Conservation (phyloP, 2,797 vertebrate genomes). For the Melopsittacus undulatus region DNA sequence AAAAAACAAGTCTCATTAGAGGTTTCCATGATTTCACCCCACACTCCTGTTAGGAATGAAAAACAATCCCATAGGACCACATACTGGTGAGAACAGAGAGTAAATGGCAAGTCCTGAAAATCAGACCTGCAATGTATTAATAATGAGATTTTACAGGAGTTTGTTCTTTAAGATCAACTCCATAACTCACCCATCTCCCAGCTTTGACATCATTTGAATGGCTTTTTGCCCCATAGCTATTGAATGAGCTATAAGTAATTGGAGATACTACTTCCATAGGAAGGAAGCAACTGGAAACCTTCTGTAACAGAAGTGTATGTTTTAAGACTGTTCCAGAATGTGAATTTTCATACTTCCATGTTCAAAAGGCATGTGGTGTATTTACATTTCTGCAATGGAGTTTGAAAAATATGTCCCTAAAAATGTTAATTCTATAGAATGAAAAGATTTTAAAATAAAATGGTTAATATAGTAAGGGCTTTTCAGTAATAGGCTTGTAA, state of each 20-base stretch:
- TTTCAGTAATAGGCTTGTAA: background rate
- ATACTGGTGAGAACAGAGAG: background rate
- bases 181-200: background rate
- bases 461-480: background rate
- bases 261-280: background rate
- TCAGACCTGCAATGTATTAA: background rate
- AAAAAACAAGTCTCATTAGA: background rate
- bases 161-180: background rate
- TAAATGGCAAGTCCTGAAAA: background rate
- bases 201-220: background rate
- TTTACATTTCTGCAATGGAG: background rate
- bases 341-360: background rate
- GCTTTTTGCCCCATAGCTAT: background rate
- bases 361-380: background rate
- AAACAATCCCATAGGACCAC: background rate
- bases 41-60: background rate
- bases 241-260: background rate
- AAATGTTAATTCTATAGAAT: background rate
- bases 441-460: background rate
- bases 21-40: background rate
- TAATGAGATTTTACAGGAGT: background rate
- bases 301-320: background rate
- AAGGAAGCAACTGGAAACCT: conserved; percentile 1
- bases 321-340: background rate
- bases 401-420: background rate